A percentile compares a stretch with the other conserved stretches of the same genome.
phyloP scores from a whole-genome alignment of 2,888 invertebrate species.

The Orthosia incerta region DNA sequence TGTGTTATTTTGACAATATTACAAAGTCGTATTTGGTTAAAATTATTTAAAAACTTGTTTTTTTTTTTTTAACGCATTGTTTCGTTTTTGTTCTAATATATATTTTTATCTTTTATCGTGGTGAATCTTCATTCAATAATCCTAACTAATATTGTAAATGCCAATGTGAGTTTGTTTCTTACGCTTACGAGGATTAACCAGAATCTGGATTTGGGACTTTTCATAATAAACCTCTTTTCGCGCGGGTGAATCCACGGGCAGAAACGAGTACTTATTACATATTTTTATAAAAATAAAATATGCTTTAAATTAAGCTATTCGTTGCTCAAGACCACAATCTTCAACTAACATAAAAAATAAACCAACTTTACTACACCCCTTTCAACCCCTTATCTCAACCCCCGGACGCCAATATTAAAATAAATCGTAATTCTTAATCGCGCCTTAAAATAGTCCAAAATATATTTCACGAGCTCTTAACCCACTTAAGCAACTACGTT shows the following conservation, averaged over 20 bases:
- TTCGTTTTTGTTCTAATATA: too few relatives aligned
- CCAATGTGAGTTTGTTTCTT: too few relatives aligned
- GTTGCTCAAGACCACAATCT: neutral
- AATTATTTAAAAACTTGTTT: neutral
- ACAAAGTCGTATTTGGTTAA: neutral
- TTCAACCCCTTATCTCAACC: slow-evolving; percentile 30
- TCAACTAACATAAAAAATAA: neutral
- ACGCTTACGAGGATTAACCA: too few relatives aligned
- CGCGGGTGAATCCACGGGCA: too few relatives aligned
- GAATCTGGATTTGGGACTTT: too few relatives aligned
- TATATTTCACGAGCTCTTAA: slow-evolving; percentile 43
- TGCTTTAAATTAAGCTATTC: neutral
- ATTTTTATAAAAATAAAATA: neutral
- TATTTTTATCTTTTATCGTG: neutral
- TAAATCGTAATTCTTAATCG: slow-evolving; percentile 52
- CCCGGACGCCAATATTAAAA: slow-evolving; percentile 48
- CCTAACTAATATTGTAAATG: too few relatives aligned
- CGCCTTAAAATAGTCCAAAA: slow-evolving; percentile 39
- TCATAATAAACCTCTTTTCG: too few relatives aligned
- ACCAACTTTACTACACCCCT: neutral
- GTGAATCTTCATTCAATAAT: neutral
- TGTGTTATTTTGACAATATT: neutral
- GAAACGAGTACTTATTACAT: too few relatives aligned
- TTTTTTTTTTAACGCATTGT: too few relatives aligned
- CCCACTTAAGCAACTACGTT: slow-evolving; percentile 50